Evolutionary conservation across 2,888 invertebrate genomes (phyloP).

Genomic region (Chironomus riparius): DNA sequence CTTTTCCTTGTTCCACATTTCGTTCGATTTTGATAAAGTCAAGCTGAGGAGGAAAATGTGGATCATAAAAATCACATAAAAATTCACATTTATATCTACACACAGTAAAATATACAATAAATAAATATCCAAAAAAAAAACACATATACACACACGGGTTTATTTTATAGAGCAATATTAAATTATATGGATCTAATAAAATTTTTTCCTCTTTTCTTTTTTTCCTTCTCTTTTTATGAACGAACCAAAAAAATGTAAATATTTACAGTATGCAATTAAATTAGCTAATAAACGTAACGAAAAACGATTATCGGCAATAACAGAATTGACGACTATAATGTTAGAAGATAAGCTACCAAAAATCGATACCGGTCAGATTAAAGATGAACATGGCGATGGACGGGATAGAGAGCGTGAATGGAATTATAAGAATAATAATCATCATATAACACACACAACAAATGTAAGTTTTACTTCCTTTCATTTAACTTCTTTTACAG

Average conservation of each 20-base stretch:
- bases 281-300: slow-evolving; percentile 50
- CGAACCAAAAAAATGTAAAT: slow-evolving; percentile 3
- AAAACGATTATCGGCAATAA: slow-evolving; percentile 45
- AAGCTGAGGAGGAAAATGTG: too few species aligned
- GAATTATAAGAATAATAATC: slow-evolving; percentile 31
- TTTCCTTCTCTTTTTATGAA: slow-evolving; percentile 28
- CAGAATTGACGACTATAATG: slow-evolving; percentile 45
- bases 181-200: slow-evolving; percentile 7
- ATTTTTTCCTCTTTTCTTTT: slow-evolving; percentile 16
- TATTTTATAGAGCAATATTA: neutral
- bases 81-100: neutral
- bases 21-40: too few species aligned
- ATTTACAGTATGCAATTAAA: slow-evolving; percentile 48
- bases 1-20: too few species aligned
- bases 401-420: slow-evolving; percentile 34
- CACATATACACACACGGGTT: neutral
- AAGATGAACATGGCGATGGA: slow-evolving; percentile 41
- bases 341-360: slow-evolving; percentile 49
- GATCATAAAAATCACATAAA: neutral
- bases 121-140: too few species aligned
- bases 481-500: too few species aligned
- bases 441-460: slow-evolving; percentile 28
- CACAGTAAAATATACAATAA: neutral
- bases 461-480: neutral
- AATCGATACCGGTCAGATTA: slow-evolving; percentile 48